phyloP scores from a whole-genome alignment of 2,797 vertebrate species.

The Tragelaphus eurycerus region DNA sequence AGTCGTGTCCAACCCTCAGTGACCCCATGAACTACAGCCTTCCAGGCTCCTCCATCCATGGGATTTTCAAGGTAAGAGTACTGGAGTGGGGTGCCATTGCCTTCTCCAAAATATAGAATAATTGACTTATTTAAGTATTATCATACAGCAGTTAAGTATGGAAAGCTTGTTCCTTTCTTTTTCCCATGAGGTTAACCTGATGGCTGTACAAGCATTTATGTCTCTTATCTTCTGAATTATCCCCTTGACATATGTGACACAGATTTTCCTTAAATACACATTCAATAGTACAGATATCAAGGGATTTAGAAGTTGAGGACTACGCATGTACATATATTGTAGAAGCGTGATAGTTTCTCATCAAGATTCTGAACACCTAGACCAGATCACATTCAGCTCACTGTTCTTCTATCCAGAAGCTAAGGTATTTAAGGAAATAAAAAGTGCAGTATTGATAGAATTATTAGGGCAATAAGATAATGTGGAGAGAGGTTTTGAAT shows the following conservation, averaged over 20 bases:
- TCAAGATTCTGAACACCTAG: neutral
- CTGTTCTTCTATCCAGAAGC: neutral
- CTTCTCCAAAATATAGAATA: neutral
- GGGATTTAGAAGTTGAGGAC: neutral
- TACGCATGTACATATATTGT: neutral
- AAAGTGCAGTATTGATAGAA: accelerated
- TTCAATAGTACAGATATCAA: neutral
- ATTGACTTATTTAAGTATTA: neutral
- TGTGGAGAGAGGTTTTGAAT: neutral
- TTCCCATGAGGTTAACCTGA: neutral
- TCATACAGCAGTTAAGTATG: neutral
- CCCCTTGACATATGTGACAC: neutral
- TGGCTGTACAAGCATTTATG: neutral
- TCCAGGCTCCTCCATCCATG: no score
- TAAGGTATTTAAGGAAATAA: neutral
- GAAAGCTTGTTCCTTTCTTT: neutral
- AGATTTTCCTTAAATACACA: neutral
- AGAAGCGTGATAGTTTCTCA: neutral
- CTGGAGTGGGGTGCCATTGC: no score
- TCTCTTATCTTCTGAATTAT: neutral
- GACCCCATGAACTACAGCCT: no score
- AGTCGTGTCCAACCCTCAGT: no score
- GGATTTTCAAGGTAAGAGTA: no score
- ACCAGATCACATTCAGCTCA: neutral
- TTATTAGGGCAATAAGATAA: neutral